Conservation (phyloP, 2,888 invertebrate genomes). For the Lacanobia oleracea region DNA sequence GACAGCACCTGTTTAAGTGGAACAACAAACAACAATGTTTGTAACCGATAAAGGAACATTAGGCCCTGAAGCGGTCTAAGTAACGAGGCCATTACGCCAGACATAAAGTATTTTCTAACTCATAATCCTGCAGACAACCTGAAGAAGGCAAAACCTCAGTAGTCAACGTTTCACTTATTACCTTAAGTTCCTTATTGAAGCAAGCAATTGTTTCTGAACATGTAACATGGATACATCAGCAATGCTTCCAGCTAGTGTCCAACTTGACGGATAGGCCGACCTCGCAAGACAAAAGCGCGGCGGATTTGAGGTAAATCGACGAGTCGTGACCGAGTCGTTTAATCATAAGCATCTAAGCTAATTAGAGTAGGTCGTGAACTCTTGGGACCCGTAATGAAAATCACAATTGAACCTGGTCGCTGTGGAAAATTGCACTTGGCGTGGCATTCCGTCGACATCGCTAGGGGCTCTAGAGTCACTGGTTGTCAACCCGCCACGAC, state of each 20-base stretch:
- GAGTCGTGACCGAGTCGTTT: slow-evolving; percentile 88
- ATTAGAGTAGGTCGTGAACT: slow-evolving; percentile 90
- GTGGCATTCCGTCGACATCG: slow-evolving; percentile 80
- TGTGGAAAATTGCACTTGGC: slow-evolving; percentile 85
- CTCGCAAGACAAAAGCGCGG: slow-evolving; percentile 85
- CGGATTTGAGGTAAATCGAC: slow-evolving; percentile 87
- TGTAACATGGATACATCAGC: slow-evolving; percentile 39
- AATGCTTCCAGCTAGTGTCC: slow-evolving; percentile 70
- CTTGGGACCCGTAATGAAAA: slow-evolving; percentile 88
- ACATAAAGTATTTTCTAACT: slow-evolving; percentile 70
- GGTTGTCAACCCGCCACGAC: slow-evolving; percentile 71
- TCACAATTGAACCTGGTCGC: slow-evolving; percentile 87
- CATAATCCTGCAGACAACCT: slow-evolving; percentile 62
- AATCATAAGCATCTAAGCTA: slow-evolving; percentile 89
- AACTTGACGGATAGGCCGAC: slow-evolving; percentile 81
- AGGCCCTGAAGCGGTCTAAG: slow-evolving; percentile 64
- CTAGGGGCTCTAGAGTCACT: slow-evolving; percentile 72
- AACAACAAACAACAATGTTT: slow-evolving; percentile 59
- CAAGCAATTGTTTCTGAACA: slow-evolving; percentile 48
- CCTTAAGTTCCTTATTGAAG: slow-evolving; percentile 32
- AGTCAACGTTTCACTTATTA: slow-evolving; percentile 57
- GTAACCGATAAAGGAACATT: slow-evolving; percentile 66
- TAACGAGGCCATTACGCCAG: slow-evolving; percentile 70
- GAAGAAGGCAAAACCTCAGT: slow-evolving; percentile 61
- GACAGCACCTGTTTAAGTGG: slow-evolving; percentile 40